Conservation (phyloP, 2,797 vertebrate genomes). For the Oryzias dopingdopingensis region DNA sequence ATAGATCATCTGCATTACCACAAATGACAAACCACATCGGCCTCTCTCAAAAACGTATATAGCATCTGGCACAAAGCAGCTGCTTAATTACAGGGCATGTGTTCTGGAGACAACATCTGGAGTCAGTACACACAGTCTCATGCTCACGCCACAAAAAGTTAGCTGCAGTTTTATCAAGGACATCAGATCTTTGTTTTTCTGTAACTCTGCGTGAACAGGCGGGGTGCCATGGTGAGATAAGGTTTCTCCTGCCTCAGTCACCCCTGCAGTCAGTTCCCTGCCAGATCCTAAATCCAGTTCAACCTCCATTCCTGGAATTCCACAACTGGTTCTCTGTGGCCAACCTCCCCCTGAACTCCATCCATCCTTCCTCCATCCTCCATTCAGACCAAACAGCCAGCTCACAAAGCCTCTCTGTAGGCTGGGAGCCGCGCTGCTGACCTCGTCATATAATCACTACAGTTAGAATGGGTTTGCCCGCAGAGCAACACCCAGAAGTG, state of each 20-base stretch:
- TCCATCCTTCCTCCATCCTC: conserved; percentile 43
- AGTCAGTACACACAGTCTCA: conserved; percentile 17
- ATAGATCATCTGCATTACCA: conserved; percentile 44
- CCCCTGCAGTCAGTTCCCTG: conserved; percentile 37
- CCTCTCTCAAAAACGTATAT: conserved; percentile 62
- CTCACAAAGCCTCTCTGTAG: conserved; percentile 69
- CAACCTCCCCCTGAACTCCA: conserved; percentile 68
- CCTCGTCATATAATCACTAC: conserved; percentile 12
- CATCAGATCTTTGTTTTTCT: not conserved
- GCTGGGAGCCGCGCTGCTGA: conserved; percentile 14
- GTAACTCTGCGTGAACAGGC: too few species aligned
- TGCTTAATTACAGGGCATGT: conserved; percentile 70
- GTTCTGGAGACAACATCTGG: conserved; percentile 41
- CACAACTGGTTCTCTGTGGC: conserved; percentile 69
- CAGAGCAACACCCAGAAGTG: too few species aligned
- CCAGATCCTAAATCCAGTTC: conserved; percentile 49
- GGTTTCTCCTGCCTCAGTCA: conserved; percentile 28
- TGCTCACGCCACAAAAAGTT: conserved; percentile 9
- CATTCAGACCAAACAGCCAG: conserved; percentile 51
- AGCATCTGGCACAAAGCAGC: conserved; percentile 64
- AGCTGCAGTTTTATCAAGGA: not conserved
- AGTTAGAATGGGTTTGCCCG: too few species aligned
- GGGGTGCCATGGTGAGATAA: not conserved
- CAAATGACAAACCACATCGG: conserved; percentile 54
- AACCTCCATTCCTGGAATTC: conserved; percentile 80